Base-by-base conservation (phyloP, 2,888 invertebrate genomes). In the Cantharis rustica region DNA sequence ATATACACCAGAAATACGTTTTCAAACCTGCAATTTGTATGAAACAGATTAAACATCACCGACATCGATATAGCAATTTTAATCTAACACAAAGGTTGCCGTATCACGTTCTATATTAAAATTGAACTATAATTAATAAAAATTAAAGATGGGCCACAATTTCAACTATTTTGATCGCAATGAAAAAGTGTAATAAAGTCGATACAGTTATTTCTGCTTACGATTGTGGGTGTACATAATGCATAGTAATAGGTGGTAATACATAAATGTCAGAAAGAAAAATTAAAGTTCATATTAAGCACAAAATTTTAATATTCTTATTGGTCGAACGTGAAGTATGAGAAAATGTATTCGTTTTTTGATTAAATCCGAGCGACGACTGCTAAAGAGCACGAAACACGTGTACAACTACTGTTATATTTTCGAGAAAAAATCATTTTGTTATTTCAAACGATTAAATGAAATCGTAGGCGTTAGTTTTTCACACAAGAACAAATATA, bases 41-140 rank as follows among this genome's bases (percentile, higher is more conserved):
- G 16, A 62, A 26, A 16, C 69, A 71, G 71, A 76, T 73, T 76
- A 76, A 76, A 73, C 72, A 77, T 62, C 68, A 66, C 73, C 71
- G 71, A 69, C 72, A 64, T 16, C 16, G 64, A 66, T 66, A 75
- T 69, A 72, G 75, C 72, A 75, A 77, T 77, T 77, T 77, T 71
- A 64, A 64, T 77, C 75, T 75, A 77, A 66, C 27, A 72, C 78
- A 78, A 78, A 78, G 78, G 73, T 73, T 78, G 78, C 75, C 73
- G 75, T 75, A 78, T 78, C 78, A 78, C 78, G 78, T 78, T 78
- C 75, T 69, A 64, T 78, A 78, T 78, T 78, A 78, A 69, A 78
- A 78, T 62, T 73, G 71, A 20, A 69, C 63, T 78, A 73, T 78
- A 78, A 78, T 78, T 78, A 78, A 66, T 66, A 66, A 73, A 73